These are phyloP conservation scores for Amphibalanus amphitrite DNA, from an alignment of 1,140 invertebrate genomes.

Conservation along the genomic window DNA sequence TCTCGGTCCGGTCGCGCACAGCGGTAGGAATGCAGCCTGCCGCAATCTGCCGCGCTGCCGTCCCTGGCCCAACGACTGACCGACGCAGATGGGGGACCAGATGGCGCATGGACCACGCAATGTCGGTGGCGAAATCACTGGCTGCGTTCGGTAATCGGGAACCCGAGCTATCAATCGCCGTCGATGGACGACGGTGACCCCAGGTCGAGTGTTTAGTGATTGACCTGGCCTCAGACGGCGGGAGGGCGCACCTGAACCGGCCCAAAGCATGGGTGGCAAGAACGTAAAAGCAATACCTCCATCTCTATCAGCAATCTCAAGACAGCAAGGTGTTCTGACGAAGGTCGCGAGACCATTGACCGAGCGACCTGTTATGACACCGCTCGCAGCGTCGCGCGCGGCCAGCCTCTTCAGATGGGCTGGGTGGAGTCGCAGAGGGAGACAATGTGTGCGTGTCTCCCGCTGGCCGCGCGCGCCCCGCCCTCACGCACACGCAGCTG, in stretches of 20 bases:
- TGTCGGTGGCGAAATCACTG: not conserved
- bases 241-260: too few species aligned
- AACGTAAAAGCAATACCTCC: too few species aligned
- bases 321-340: not conserved
- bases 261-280: too few species aligned
- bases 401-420: too few species aligned
- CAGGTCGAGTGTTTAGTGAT: not conserved
- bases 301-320: too few species aligned
- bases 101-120: not conserved
- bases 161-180: not conserved
- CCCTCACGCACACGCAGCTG: not conserved
- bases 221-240: not conserved
- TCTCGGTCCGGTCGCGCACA: not conserved
- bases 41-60: too few species aligned
- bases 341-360: not conserved
- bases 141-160: not conserved
- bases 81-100: not conserved
- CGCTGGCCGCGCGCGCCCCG: too few species aligned
- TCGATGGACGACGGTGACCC: not conserved
- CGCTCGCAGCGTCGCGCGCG: too few species aligned
- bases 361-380: not conserved
- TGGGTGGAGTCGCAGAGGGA: not conserved
- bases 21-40: too few species aligned
- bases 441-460: not conserved
- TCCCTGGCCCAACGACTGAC: not conserved